Conservation (phyloP, 2,113 vertebrate species). For the Aphyosemion australe region DNA sequence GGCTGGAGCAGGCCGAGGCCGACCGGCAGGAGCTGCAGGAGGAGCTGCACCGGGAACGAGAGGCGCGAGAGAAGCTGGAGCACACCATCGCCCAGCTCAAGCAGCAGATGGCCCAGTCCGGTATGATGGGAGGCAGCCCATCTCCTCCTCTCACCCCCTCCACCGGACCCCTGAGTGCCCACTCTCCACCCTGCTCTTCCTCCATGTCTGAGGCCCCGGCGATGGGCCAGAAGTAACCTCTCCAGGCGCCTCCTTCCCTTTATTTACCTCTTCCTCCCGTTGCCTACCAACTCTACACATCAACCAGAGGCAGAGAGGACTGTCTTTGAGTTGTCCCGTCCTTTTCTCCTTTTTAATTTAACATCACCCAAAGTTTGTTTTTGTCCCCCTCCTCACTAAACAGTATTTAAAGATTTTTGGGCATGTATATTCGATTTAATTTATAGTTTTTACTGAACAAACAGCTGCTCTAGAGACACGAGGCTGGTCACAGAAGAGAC, state of each 20-base stretch:
- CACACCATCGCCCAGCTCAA: conserved; percentile 90
- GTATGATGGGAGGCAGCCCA: conserved; percentile 68
- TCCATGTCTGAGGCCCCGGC: conserved; percentile 58
- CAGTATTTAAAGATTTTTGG: conserved; percentile 75
- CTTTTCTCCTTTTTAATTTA: conserved; percentile 47
- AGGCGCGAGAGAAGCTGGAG: conserved; percentile 92
- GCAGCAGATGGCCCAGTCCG: conserved; percentile 85
- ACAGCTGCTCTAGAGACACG: conserved; percentile 69
- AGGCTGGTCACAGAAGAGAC: conserved; percentile 34
- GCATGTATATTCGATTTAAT: conserved; percentile 74
- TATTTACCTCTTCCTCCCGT: conserved; percentile 31
- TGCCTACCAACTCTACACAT: conserved; percentile 49
- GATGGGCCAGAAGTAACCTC: conserved; percentile 64
- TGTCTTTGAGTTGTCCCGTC: conserved; percentile 37
- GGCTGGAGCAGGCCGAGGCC: conserved; percentile 90
- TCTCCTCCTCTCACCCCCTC: conserved; percentile 70
- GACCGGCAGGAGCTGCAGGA: conserved; percentile 96
- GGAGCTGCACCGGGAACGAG: conserved; percentile 90
- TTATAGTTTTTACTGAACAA: conserved; percentile 74
- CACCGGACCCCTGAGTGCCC: conserved; percentile 54
- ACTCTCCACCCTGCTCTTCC: conserved; percentile 55
- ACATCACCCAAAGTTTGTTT: conserved; percentile 47
- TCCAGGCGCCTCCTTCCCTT: conserved; percentile 17
- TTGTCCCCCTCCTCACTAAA: conserved; percentile 45
- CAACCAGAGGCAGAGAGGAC: conserved; percentile 49